Percentiles rank a stretch among this genome's conserved stretches.
Evolutionary conservation across 2,797 vertebrate genomes (phyloP).

Genomic region (Chiloscyllium punctatum): DNA sequence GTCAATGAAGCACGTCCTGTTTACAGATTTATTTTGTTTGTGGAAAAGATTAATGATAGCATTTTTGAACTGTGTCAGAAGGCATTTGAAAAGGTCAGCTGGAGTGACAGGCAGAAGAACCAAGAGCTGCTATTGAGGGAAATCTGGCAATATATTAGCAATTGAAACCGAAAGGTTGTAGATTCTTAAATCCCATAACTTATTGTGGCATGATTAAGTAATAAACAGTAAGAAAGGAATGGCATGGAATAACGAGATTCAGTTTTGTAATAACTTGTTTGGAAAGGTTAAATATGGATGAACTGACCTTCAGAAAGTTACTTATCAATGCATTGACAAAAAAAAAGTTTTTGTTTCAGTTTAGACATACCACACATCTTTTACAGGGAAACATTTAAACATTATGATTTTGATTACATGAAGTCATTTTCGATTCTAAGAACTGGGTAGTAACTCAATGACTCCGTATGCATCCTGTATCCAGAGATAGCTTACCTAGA

Average conservation of each 20-base stretch:
- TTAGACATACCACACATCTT: background rate
- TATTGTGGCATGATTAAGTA: background rate
- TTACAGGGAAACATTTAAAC: constrained; percentile 6
- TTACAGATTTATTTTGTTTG: background rate
- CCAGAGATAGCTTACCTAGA: too few species aligned
- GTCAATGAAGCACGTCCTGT: background rate
- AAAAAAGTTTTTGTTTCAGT: background rate
- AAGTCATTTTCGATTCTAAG: background rate
- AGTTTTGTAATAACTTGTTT: background rate
- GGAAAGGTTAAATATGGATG: background rate
- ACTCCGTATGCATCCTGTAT: background rate
- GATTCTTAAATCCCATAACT: background rate
- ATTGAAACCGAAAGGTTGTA: background rate
- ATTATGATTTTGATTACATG: background rate
- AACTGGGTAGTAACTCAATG: background rate
- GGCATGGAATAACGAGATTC: background rate
- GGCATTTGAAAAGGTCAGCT: background rate
- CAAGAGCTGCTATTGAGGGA: background rate
- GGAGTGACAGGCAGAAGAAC: background rate
- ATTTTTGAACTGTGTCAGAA: background rate
- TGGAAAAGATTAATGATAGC: background rate
- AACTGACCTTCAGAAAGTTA: constrained; percentile 11
- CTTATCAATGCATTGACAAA: background rate
- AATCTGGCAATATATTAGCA: background rate
- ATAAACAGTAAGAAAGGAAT: background rate